Percentiles rank a stretch among this genome's conserved stretches.
Conservation (phyloP, 2,888 invertebrate species). For the Heliconius cydno region DNA sequence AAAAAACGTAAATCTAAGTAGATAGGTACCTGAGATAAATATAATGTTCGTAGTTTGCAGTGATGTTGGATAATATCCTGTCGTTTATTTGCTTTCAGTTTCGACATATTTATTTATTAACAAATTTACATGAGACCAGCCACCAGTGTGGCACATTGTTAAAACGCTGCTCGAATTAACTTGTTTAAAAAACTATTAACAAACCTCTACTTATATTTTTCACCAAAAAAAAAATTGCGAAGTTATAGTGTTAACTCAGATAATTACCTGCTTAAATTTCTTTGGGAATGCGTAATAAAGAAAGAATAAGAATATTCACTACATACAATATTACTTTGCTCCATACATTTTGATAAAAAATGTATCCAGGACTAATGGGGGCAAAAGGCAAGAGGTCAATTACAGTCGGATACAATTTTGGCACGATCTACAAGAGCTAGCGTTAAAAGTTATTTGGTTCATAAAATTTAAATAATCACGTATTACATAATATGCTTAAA, state of each 20-base stretch:
- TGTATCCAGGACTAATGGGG: slow-evolving; percentile 1
- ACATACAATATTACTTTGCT: not conserved
- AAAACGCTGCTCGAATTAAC: not conserved
- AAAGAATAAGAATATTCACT: not conserved
- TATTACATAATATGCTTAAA: not conserved
- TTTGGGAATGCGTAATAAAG: too few species aligned
- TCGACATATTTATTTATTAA: slow-evolving; percentile 22
- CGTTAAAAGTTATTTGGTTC: not conserved
- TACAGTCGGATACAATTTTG: slow-evolving; percentile 20
- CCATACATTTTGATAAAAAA: not conserved
- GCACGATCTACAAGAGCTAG: slow-evolving; percentile 10
- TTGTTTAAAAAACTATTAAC: not conserved
- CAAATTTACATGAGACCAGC: not conserved
- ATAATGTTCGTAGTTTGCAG: not conserved
- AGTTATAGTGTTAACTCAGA: too few species aligned
- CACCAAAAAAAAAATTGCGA: too few species aligned
- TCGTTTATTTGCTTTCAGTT: slow-evolving; percentile 3
- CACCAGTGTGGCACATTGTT: not conserved
- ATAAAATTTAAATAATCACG: not conserved
- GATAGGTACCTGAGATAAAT: not conserved
- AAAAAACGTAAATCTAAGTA: not conserved
- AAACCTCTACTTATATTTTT: too few species aligned
- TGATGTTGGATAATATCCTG: slow-evolving; percentile 14
- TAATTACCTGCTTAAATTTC: too few species aligned
- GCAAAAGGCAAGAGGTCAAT: slow-evolving; percentile 26